Conservation (phyloP, 1,140 invertebrate species). For the Hyles vespertilio region DNA sequence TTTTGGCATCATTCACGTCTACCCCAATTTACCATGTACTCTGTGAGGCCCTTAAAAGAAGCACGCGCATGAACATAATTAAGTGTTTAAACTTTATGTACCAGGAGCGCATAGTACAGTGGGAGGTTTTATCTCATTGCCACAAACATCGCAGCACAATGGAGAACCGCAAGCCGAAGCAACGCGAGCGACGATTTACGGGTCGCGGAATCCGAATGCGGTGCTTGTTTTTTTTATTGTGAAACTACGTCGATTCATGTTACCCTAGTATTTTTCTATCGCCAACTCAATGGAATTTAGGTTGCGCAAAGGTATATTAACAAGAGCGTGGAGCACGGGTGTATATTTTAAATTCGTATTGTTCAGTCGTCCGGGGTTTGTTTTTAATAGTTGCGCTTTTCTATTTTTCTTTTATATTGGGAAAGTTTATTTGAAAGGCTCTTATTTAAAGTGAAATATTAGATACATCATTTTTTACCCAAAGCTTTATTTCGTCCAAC, state of each 20-base stretch:
- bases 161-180: conserved; percentile 27
- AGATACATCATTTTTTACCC: too few relatives aligned
- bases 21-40: too few relatives aligned
- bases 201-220: conserved; percentile 31
- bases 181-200: conserved; percentile 33
- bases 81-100: not conserved
- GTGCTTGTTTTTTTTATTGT: conserved; percentile 21
- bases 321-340: conserved; percentile 7
- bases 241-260: conserved; percentile 31
- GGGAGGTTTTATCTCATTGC: not conserved
- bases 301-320: conserved; percentile 21
- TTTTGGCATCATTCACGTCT: too few relatives aligned
- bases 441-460: too few relatives aligned
- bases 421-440: too few relatives aligned
- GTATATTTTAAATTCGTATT: too few relatives aligned
- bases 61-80: not conserved
- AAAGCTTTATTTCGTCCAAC: too few relatives aligned
- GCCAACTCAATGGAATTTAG: conserved; percentile 22
- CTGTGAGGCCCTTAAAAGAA: too few relatives aligned
- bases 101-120: conserved; percentile 3
- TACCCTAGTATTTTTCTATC: conserved; percentile 29
- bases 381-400: too few relatives aligned
- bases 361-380: too few relatives aligned
- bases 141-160: conserved; percentile 18
- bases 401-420: too few relatives aligned